Conservation (phyloP, 1,140 invertebrate species). For the Papilio polytes region DNA sequence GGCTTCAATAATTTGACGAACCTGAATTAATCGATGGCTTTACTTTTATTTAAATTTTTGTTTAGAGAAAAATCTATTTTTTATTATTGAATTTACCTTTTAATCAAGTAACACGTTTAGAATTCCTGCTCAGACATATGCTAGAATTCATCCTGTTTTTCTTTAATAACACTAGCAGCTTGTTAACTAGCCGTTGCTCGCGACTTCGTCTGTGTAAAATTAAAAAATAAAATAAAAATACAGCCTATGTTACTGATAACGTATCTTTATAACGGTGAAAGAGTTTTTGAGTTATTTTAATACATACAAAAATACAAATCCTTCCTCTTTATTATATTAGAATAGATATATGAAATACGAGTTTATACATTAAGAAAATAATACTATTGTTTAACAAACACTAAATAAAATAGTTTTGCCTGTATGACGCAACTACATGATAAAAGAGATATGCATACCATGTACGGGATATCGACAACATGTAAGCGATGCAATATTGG, state of each 20-base stretch:
- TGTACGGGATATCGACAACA: neutral
- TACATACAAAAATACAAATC: neutral
- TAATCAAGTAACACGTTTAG: too few species aligned
- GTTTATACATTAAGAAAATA: neutral
- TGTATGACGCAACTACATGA: neutral
- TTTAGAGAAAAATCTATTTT: neutral
- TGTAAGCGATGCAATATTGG: neutral
- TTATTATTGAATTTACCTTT: too few species aligned
- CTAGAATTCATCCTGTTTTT: neutral
- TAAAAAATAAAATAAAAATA: too few species aligned
- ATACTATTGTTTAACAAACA: neutral
- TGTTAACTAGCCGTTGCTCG: too few species aligned
- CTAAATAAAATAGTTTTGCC: neutral
- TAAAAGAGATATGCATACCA: constrained; percentile 4
- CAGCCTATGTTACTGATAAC: too few species aligned
- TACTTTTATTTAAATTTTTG: neutral
- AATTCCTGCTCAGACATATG: neutral
- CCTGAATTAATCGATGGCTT: neutral
- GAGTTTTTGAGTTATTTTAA: too few species aligned
- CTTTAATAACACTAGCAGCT: neutral
- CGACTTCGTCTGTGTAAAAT: too few species aligned
- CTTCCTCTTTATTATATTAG: neutral
- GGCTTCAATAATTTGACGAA: constrained; percentile 2
- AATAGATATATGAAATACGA: neutral
- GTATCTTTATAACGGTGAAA: too few species aligned